phyloP scores from a whole-genome alignment of 2,888 invertebrate species.

The Dynastes tityus region DNA sequence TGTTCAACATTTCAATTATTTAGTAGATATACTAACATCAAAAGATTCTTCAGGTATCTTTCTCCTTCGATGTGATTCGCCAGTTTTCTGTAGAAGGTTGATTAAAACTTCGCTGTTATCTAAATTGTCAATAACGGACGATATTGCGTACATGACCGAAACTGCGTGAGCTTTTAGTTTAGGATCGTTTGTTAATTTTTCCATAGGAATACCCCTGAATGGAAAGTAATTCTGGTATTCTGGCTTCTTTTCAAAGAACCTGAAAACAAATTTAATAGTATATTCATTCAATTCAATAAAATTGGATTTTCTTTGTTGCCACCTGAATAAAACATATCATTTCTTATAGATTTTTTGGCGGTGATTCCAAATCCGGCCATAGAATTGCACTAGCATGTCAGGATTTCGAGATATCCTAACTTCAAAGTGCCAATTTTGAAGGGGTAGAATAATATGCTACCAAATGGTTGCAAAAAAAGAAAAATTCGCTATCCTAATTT shows the following conservation, averaged over 20 bases:
- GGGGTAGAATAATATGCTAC: no score
- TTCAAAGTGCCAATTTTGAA: no score
- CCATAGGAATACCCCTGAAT: conserved; percentile 70
- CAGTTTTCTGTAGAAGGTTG: conserved; percentile 70
- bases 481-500: no score
- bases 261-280: conserved; percentile 59
- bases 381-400: no score
- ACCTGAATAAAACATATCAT: no score
- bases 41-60: conserved; percentile 54
- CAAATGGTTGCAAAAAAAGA: no score
- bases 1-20: background rate
- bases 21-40: conserved; percentile 51
- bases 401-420: no score
- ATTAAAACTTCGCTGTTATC: conserved; percentile 71
- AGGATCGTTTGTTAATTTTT: conserved; percentile 70
- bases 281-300: background rate
- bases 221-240: conserved; percentile 71
- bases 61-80: conserved; percentile 60
- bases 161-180: conserved; percentile 73
- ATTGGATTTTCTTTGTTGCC: background rate
- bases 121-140: conserved; percentile 71
- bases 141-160: conserved; percentile 71
- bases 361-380: no score
- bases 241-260: conserved; percentile 72
- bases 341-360: no score